Conservation (phyloP, 2,113 vertebrate genomes). For the Neomonachus schauinslandi region DNA sequence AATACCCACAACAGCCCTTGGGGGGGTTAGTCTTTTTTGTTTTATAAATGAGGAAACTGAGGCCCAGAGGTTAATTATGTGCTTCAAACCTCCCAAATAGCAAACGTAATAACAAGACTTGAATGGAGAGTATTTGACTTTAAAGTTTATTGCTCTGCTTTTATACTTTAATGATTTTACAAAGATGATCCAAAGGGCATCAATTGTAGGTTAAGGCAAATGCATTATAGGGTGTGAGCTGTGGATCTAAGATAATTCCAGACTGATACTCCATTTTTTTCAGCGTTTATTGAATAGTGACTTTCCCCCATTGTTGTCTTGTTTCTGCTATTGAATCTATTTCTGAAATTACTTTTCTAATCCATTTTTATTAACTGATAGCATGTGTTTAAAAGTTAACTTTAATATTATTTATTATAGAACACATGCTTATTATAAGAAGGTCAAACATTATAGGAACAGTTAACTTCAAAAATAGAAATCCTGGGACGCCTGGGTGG, state of each 20-base stretch:
- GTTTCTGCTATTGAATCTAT: background rate
- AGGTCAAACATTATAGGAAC: background rate
- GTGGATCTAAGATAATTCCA: background rate
- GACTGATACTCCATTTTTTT: background rate
- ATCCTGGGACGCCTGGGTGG: background rate
- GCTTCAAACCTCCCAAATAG: background rate
- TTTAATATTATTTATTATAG: constrained; percentile 20
- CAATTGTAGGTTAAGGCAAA: background rate
- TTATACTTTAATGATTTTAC: constrained; percentile 23
- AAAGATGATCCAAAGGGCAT: background rate
- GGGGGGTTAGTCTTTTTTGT: background rate
- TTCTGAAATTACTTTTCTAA: constrained; percentile 46
- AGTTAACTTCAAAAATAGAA: constrained; percentile 46
- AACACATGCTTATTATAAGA: constrained; percentile 4
- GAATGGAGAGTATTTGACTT: constrained; percentile 10
- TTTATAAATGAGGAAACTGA: constrained; percentile 3
- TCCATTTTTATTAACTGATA: background rate
- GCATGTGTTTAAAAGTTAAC: background rate
- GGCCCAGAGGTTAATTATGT: background rate
- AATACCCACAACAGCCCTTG: background rate
- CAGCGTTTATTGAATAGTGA: background rate
- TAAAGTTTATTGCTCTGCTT: constrained; percentile 22
- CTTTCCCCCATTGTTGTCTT: background rate
- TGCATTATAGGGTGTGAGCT: background rate
- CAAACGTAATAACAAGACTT: background rate